Conservation (phyloP, 2,888 invertebrate genomes). For the Sclerodermus sp. region DNA sequence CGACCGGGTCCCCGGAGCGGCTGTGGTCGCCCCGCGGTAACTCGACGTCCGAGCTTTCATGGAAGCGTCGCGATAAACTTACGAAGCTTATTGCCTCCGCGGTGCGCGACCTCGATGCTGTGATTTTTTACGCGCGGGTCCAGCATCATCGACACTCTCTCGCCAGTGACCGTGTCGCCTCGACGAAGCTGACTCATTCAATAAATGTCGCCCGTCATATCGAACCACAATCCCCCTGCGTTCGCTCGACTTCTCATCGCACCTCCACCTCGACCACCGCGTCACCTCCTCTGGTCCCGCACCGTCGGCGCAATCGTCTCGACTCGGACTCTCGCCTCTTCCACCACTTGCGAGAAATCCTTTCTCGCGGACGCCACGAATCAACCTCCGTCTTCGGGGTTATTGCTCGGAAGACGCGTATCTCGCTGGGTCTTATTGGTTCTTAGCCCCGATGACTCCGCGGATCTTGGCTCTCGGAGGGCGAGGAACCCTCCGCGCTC, state of each 20-base stretch:
- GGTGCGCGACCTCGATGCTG: conserved; percentile 37
- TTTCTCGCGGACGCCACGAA: too few species aligned
- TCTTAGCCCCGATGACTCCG: conserved; percentile 23
- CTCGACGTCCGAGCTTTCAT: conserved; percentile 33
- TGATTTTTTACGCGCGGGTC: conserved; percentile 25
- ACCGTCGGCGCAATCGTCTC: too few species aligned
- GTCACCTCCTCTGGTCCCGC: too few species aligned
- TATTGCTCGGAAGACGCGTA: conserved; percentile 36
- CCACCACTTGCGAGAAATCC: too few species aligned
- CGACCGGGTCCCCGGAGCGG: neutral
- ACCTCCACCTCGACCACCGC: too few species aligned
- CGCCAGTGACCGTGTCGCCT: conserved; percentile 35
- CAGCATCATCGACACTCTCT: conserved; percentile 31
- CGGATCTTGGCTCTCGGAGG: too few species aligned
- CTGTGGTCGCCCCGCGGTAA: conserved; percentile 22
- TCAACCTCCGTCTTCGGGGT: conserved; percentile 23
- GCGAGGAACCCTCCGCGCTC: conserved; percentile 23
- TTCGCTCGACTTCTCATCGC: too few species aligned
- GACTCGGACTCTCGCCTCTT: too few species aligned
- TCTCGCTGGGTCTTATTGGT: conserved; percentile 36
- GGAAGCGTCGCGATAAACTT: conserved; percentile 49
- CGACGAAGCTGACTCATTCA: conserved; percentile 30
- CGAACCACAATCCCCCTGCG: too few species aligned
- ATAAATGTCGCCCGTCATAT: conserved; percentile 16
- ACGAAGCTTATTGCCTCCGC: conserved; percentile 45